Conservation (phyloP, 2,888 invertebrate species). For the Antheraea assamensis region DNA sequence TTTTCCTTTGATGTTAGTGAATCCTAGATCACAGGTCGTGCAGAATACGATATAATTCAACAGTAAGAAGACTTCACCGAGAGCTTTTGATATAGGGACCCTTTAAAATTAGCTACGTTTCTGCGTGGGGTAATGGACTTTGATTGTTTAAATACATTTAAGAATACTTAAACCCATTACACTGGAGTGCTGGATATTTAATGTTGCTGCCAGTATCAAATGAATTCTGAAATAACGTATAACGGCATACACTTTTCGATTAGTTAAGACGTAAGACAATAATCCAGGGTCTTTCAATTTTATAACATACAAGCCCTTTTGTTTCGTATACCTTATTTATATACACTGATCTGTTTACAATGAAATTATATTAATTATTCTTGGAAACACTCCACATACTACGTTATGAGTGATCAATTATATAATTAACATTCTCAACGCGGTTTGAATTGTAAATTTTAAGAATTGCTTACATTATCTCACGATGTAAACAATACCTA, state of each 20-base stretch:
- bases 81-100: too few species aligned
- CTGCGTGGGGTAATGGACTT: too few species aligned
- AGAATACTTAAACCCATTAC: neutral
- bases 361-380: neutral
- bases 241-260: neutral
- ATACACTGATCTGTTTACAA: neutral
- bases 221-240: neutral
- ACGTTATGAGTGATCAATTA: neutral
- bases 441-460: neutral
- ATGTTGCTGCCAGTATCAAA: neutral
- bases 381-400: neutral
- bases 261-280: neutral
- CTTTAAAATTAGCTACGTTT: too few species aligned
- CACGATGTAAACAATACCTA: constrained; percentile 1
- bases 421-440: constrained; percentile 11
- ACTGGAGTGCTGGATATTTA: neutral
- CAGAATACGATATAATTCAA: too few species aligned
- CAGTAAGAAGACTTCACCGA: too few species aligned
- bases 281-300: neutral
- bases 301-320: neutral
- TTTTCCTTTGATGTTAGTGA: too few species aligned
- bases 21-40: too few species aligned
- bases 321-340: neutral
- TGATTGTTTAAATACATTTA: neutral
- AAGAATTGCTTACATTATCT: constrained; percentile 8